Conservation (phyloP, 1,140 invertebrate species). For the Drosophila busckii region DNA sequence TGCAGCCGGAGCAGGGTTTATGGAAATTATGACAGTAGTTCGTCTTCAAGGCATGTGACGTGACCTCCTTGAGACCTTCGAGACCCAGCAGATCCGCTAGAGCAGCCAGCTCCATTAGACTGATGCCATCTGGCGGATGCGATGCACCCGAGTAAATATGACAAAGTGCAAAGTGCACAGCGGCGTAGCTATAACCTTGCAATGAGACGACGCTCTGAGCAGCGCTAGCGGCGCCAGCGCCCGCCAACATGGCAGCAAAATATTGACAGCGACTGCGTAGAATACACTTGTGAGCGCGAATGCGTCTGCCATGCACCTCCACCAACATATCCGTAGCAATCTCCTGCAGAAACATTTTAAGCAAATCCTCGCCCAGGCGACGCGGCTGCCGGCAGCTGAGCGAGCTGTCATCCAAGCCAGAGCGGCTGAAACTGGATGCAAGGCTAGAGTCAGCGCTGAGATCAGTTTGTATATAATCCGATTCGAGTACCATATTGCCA, state of each 20-base stretch:
- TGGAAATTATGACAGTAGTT: constrained; percentile 90
- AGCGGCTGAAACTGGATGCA: constrained; percentile 75
- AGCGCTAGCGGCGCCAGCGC: constrained; percentile 88
- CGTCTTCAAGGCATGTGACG: constrained; percentile 90
- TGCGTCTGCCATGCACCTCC: constrained; percentile 87
- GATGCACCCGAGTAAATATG: constrained; percentile 95
- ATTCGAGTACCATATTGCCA: constrained; percentile 55
- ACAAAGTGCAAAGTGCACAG: constrained; percentile 92
- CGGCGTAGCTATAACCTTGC: constrained; percentile 90
- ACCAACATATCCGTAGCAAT: constrained; percentile 91
- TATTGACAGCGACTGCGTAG: constrained; percentile 93
- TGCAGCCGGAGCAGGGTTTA: constrained; percentile 88
- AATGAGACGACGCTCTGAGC: constrained; percentile 90
- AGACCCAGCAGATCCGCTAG: constrained; percentile 92
- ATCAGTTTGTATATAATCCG: constrained; percentile 75
- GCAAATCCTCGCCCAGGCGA: constrained; percentile 89
- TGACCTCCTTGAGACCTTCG: constrained; percentile 93
- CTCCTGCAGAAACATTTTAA: constrained; percentile 93
- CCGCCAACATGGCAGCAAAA: constrained; percentile 92
- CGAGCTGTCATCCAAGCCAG: constrained; percentile 77
- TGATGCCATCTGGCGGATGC: constrained; percentile 89
- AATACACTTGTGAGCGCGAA: constrained; percentile 94
- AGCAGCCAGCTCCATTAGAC: constrained; percentile 90
- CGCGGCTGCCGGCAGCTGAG: constrained; percentile 79
- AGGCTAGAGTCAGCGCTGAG: constrained; percentile 72